Evolutionary conservation across 1,140 invertebrate genomes (phyloP), one percentile per base, ranked within the genome.

Genomic region (Formica selysi): DNA sequence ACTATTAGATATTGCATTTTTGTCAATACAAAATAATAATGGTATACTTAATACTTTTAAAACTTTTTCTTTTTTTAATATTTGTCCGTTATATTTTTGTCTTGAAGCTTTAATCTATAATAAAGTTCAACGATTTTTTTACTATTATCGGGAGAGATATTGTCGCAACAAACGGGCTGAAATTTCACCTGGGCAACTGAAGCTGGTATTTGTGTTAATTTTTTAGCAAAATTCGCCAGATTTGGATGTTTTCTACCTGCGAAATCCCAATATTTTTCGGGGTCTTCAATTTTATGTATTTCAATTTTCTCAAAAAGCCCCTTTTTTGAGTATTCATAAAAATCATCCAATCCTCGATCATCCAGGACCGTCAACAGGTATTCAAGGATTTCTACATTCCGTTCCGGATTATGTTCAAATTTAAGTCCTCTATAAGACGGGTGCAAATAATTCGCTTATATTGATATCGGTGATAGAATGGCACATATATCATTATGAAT

Each of bases 251-350:
- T 70, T 70, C 8, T 70, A 70, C 67, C 10, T 70, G 22, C 38
- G 3, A 70, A 70, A 70, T 70, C 22, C 67, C 67, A 70, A 70
- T 70, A 70, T 70, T 70, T 70, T 70, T 70, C 67, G 29, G 38
- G 11, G 13, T 70, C 22, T 48, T 70, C 22, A 70, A 70, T 70
- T 70, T 70, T 70, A 70, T 26, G 65, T 41, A 44, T 70, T 70
- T 70, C 26, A 29, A 29, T 29, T 29, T 29, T 70, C 7, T 70
- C 41, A 44, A 41, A 70, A 29, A 70, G 8, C 13, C 5, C n/a
- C 7, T 29, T 70, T 70, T 70, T 70, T 48, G 1, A 70, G 6
- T 67, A 67, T 29, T 70, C 67, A 11, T 70, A 70, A 70, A 48
- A 70, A 48, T 70, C 22, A 48, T 70, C 36, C 4, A 48, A 70